Conservation (phyloP, 1,140 invertebrate species). For the Marisa cornuarietis region DNA sequence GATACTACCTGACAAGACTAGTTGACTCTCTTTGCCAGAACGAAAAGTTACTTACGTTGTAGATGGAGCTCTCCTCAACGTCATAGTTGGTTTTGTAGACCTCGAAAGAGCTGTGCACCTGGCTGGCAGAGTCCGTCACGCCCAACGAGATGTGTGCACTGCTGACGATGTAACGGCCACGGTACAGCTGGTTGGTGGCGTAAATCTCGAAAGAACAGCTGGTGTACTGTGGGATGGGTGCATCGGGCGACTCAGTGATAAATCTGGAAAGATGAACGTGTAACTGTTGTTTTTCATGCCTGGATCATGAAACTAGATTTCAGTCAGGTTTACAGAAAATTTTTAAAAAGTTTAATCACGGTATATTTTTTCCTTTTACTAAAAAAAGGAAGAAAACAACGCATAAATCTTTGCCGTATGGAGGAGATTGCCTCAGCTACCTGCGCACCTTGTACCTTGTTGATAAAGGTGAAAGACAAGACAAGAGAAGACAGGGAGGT, state of each 20-base stretch:
- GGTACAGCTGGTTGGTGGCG: slow-evolving; percentile 11
- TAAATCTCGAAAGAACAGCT: slow-evolving; percentile 15
- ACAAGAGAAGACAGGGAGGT: background rate
- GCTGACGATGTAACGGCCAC: background rate
- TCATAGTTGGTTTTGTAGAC: background rate
- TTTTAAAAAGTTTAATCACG: no score
- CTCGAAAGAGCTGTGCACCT: slow-evolving; percentile 10
- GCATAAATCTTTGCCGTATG: background rate
- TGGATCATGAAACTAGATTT: background rate
- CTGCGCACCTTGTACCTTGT: no score
- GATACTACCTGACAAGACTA: no score
- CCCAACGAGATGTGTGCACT: slow-evolving; percentile 13
- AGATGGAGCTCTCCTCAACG: background rate
- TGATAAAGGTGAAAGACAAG: background rate
- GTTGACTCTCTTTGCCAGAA: background rate
- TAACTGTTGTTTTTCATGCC: background rate
- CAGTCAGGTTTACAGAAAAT: no score
- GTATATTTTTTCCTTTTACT: no score
- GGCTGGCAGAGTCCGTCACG: slow-evolving; percentile 7
- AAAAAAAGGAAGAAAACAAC: background rate
- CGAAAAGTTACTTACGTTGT: background rate
- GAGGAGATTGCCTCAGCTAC: no score
- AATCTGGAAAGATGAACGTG: background rate
- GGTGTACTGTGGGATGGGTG: background rate
- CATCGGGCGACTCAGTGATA: background rate